Percentiles rank a stretch among this genome's conserved stretches.
Evolutionary conservation across 2,888 invertebrate species (phyloP).

Genomic region (Zelleria hepariella): DNA sequence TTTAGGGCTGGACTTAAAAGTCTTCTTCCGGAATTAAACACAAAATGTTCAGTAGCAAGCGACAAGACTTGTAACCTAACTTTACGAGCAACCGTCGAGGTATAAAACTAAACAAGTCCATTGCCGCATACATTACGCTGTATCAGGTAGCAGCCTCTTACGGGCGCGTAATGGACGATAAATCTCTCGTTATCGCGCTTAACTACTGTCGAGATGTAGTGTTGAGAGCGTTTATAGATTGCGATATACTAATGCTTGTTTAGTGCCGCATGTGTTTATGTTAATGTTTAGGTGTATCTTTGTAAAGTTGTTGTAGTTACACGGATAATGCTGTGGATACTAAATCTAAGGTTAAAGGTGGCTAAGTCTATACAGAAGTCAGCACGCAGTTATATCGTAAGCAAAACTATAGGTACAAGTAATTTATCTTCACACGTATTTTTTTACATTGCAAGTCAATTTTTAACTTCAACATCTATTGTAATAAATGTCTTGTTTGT

Average conservation of each 20-base stretch:
- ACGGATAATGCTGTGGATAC: not conserved
- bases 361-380: no score
- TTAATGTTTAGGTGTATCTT: not conserved
- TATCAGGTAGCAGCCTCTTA: not conserved
- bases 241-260: not conserved
- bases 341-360: not conserved
- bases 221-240: not conserved
- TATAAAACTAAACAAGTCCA: not conserved
- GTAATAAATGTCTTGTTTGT: no score
- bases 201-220: not conserved
- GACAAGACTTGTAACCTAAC: not conserved
- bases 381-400: no score
- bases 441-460: no score
- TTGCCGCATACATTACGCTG: not conserved
- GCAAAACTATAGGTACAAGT: no score
- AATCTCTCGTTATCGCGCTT: not conserved
- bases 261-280: not conserved
- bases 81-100: not conserved
- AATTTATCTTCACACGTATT: no score
- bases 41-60: not conserved
- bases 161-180: conserved; percentile 1
- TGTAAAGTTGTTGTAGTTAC: not conserved
- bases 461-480: no score
- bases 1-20: not conserved
- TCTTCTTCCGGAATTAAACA: not conserved